A percentile compares a stretch with the other conserved stretches of the same genome.
Conservation (phyloP, 2,113 vertebrate genomes). For the Plecotus auritus region DNA sequence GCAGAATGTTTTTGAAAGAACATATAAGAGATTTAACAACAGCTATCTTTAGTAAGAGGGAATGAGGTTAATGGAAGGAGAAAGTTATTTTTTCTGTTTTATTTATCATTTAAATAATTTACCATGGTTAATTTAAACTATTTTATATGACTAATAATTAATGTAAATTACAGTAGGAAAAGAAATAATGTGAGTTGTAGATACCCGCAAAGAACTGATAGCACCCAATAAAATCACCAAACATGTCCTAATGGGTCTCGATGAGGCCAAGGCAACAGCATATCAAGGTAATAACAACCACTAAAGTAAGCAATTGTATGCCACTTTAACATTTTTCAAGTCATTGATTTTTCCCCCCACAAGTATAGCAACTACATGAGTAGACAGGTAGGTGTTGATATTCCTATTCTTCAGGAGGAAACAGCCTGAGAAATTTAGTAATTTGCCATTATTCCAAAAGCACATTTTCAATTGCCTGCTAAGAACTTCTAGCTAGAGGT, state of each 20-base stretch:
- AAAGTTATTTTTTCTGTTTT: slow-evolving; percentile 5
- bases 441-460: neutral
- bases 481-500: slow-evolving; percentile 27
- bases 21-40: neutral
- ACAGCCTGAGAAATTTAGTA: neutral
- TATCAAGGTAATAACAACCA: neutral
- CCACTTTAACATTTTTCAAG: neutral
- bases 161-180: neutral
- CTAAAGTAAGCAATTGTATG: neutral
- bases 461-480: neutral
- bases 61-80: neutral
- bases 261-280: neutral
- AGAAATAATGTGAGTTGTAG: neutral
- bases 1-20: neutral
- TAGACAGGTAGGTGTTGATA: neutral
- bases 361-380: neutral
- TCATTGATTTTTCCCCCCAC: neutral
- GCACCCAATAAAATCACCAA: neutral
- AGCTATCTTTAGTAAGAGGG: neutral
- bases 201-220: neutral
- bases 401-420: neutral
- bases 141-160: neutral
- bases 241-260: neutral
- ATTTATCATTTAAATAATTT: neutral
- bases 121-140: neutral